A percentile compares a stretch with the other conserved stretches of the same genome.
phyloP scores from a whole-genome alignment of 2,113 vertebrate species.

The Ramphastos sulfuratus region DNA sequence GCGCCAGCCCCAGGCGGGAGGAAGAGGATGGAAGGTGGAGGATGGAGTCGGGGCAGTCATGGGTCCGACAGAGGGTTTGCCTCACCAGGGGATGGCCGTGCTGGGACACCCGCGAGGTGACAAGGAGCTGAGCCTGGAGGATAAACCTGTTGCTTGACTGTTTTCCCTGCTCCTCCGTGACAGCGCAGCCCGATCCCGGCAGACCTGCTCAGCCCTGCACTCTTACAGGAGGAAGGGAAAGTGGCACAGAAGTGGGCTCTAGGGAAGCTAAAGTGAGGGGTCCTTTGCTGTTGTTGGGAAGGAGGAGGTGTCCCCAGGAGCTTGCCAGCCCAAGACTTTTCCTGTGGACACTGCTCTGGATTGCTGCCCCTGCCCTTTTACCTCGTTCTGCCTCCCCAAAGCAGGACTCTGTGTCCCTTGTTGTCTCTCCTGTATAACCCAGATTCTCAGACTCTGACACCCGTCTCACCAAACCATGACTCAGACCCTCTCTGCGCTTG shows the following conservation, averaged over 20 bases:
- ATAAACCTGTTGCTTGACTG: not conserved
- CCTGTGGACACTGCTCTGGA: not conserved
- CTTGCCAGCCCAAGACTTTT: not conserved
- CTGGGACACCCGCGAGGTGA: not conserved
- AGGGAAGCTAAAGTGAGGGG: accelerated
- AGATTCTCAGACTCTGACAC: not conserved
- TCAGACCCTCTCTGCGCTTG: not conserved
- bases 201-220: not conserved
- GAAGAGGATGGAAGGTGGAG: not conserved
- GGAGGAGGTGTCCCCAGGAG: not conserved
- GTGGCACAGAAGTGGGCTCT: accelerated
- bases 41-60: accelerated
- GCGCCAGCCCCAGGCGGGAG: not conserved
- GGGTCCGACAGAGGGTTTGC: accelerated
- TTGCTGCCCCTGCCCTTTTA: not conserved
- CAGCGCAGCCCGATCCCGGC: not conserved
- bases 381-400: not conserved
- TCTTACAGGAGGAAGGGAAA: not conserved
- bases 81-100: accelerated
- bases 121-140: not conserved
- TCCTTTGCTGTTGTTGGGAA: not conserved
- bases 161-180: not conserved
- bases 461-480: not conserved
- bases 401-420: not conserved
- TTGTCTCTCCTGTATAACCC: not conserved